Percentiles rank a stretch among this genome's conserved stretches.
Evolutionary conservation across 2,113 vertebrate genomes (phyloP).

Genomic region (Cyanoramphus novaezelandiae): DNA sequence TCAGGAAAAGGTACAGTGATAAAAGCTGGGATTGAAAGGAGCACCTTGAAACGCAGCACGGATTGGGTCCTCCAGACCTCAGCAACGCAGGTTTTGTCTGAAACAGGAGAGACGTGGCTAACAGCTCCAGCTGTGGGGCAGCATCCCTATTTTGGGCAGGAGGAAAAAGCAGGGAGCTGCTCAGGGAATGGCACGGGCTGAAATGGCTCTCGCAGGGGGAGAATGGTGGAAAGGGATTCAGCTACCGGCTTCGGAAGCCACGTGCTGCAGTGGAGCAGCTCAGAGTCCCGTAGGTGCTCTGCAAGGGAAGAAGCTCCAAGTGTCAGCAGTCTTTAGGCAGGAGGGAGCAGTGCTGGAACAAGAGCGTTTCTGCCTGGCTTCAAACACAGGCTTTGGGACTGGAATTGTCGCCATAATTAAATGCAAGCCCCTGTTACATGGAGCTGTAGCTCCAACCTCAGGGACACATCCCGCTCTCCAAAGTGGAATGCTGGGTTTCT

Average conservation of each 20-base stretch:
- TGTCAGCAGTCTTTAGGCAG: neutral
- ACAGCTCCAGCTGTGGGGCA: neutral
- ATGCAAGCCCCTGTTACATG: neutral
- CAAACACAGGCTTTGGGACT: neutral
- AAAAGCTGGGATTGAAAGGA: neutral
- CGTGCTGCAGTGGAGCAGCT: neutral
- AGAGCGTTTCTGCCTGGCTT: neutral
- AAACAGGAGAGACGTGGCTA: neutral
- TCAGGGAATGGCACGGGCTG: neutral
- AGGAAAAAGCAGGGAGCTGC: neutral
- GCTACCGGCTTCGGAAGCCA: neutral
- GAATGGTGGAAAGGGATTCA: neutral
- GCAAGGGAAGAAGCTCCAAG: fast-evolving
- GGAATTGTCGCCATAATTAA: neutral
- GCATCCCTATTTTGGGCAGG: neutral
- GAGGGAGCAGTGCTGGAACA: neutral
- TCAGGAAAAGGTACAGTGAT: neutral
- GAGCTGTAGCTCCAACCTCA: neutral
- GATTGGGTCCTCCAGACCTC: fast-evolving
- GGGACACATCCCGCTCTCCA: neutral
- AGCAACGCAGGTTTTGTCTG: neutral
- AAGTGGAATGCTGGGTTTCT: neutral
- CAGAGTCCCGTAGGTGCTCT: neutral
- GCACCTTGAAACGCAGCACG: fast-evolving
- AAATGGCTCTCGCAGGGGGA: neutral